Evolutionary conservation across 1,140 invertebrate species (phyloP), one percentile per base, ranked within the genome.

Genomic region (Procambarus virginalis): DNA sequence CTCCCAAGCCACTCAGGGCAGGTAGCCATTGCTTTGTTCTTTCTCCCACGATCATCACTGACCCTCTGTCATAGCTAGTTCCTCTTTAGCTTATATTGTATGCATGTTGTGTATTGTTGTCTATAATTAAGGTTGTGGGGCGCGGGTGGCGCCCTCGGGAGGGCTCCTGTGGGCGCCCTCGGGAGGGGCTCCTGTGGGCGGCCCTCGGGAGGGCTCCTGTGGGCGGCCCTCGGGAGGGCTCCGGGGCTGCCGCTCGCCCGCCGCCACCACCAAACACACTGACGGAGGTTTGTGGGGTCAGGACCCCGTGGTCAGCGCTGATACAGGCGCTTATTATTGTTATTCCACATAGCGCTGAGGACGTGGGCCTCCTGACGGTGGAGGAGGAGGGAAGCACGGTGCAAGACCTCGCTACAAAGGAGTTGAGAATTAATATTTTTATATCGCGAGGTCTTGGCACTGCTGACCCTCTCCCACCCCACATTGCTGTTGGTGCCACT

Each of bases 261-360:
- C n/a, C 49, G 78, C n/a, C 78, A 51, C 51, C 78, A 80, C n/a
- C 34, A 9, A 51, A 58, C 48, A 51, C 22, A n/a, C 20, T n/a
- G 49, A 55, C 48, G 68, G 20, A 80, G 78, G 49, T 80, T 80
- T 17, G 8, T 17, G 78, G 17, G 58, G 73, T 1, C n/a, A 77
- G 75, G 14, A 60, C 75, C 73, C 84, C 55, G 78, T 46, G 78
- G 78, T 75, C 78, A 88, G 86, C 86, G 78, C 68, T 49, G 78
- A 88, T 55, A 81, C 78, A 88, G 86, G 86, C 86, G 86, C 86
- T 88, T 88, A 88, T 81, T 88, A 82, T 87, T 88, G 86, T 88
- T 88, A 81, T 51, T 75, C 78, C 49, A 45, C 80, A 64, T 82
- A 64, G 80, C 80, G 17, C 80, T 82, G 80, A 68, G 9, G 80